phyloP scores from a whole-genome alignment of 2,113 vertebrate species.

The Diadophis punctatus region DNA sequence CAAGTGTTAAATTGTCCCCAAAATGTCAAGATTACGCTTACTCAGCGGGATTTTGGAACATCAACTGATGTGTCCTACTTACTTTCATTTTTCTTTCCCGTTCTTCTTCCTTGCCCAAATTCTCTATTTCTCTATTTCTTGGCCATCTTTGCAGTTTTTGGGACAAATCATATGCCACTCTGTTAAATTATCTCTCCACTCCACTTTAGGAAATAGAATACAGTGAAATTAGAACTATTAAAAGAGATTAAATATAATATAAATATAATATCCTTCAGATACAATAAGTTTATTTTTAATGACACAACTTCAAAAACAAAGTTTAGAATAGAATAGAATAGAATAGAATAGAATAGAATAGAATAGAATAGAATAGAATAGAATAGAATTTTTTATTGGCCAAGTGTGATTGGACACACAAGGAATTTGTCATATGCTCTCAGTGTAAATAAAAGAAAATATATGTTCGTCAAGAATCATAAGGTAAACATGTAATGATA shows the following conservation, averaged over 20 bases:
- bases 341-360: no score
- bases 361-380: no score
- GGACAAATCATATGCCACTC: neutral
- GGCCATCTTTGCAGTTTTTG: neutral
- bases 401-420: no score
- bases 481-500: no score
- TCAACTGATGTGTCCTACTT: neutral
- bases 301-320: neutral
- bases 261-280: neutral
- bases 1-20: neutral
- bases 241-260: neutral
- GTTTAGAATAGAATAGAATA: no score
- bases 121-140: neutral
- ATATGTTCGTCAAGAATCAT: no score
- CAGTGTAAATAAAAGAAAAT: no score
- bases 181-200: neutral
- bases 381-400: no score
- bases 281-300: neutral
- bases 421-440: no score
- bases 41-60: neutral
- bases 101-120: neutral
- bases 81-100: neutral
- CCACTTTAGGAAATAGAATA: neutral
- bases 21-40: neutral
- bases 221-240: neutral